These are phyloP conservation scores for Hypsopygia costalis DNA, from an alignment of 2,888 invertebrate genomes.

Conservation along the genomic window DNA sequence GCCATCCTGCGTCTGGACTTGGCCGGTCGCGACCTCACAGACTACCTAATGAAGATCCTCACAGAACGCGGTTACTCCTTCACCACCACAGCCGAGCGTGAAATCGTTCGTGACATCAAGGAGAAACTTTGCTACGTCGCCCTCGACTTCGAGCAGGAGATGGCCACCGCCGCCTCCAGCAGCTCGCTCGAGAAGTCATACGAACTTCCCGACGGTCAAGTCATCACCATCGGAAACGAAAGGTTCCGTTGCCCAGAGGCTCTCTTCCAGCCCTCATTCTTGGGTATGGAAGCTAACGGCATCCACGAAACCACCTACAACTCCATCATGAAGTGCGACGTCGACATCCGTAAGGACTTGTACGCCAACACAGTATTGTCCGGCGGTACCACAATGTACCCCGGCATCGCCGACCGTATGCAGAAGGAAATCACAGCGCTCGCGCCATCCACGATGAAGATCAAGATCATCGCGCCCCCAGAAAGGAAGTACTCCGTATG, in stretches of 20 bases:
- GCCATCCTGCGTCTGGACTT: constrained; percentile 95
- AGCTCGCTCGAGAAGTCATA: constrained; percentile 97
- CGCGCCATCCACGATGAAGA: constrained; percentile 96
- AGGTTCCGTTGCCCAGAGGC: constrained; percentile 97
- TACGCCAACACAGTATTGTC: constrained; percentile 98
- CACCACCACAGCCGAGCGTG: constrained; percentile 94
- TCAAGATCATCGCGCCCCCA: constrained; percentile 96
- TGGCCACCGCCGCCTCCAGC: constrained; percentile 96
- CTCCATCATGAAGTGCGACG: constrained; percentile 99
- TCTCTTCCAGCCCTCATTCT: constrained; percentile 96
- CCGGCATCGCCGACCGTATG: constrained; percentile 96
- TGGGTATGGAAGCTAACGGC: constrained; percentile 94
- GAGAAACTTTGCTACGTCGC: constrained; percentile 95
- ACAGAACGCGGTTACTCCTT: constrained; percentile 94
- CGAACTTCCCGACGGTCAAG: constrained; percentile 96
- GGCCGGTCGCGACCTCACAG: constrained; percentile 95
- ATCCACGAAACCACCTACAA: constrained; percentile 97
- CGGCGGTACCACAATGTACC: constrained; percentile 97
- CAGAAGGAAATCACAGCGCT: constrained; percentile 96
- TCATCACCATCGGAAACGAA: constrained; percentile 96
- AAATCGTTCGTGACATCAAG: constrained; percentile 97
- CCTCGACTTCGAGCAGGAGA: constrained; percentile 94
- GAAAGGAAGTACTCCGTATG: constrained; percentile 98
- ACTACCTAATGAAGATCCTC: constrained; percentile 96
- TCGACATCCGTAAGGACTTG: constrained; percentile 97